Evolutionary conservation across 2,888 invertebrate species (phyloP), one percentile per base, ranked within the genome.

Genomic region (Gymnoscelis rufifasciata): DNA sequence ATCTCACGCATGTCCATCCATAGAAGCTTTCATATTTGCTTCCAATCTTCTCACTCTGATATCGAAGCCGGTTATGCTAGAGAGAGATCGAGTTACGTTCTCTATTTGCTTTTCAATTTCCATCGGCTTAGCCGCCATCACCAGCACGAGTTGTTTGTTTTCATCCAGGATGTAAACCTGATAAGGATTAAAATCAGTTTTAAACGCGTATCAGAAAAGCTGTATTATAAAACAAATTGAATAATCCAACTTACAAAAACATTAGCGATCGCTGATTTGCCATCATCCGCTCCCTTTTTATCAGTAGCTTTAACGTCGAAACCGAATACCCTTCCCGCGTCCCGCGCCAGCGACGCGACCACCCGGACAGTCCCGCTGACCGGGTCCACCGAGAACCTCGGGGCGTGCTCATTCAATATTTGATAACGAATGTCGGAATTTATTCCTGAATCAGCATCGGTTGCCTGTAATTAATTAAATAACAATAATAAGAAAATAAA

Each of bases 251-350:
- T 92, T 74, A 94, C 95, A 74, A 95, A 94, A 47, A 96, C 94
- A 72, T 95, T 95, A 39, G 94, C 93, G 55, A 95, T 95, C 37
- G 94, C 92, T 6, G 95, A 95, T 50, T 91, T 92, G 1, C 96
- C 96, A 65, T 94, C 93, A 64, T 95, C 94, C 31, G 93, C 93
- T 1, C 96, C 96, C 14, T 90, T 87, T 46, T 92, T 90, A 71
- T 96, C 96, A 0, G 95, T 95, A 7, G 95, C 96, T 78, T 95
- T 95, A 7, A 96, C 95, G 77, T 96, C 95, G 65, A 96, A 95
- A 0, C 95, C 95, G 66, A 93, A 95, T 30, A 96, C 93, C 54
- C 92, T 90, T 0, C 95, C 95, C 11, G 92, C 92, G 56, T 93
- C 93, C 40, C 91, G 82, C 0, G 90, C 84, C 46, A 95, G 92